Base-by-base conservation (phyloP, 2,113 vertebrate species). In the Paramisgurnus dabryanus region DNA sequence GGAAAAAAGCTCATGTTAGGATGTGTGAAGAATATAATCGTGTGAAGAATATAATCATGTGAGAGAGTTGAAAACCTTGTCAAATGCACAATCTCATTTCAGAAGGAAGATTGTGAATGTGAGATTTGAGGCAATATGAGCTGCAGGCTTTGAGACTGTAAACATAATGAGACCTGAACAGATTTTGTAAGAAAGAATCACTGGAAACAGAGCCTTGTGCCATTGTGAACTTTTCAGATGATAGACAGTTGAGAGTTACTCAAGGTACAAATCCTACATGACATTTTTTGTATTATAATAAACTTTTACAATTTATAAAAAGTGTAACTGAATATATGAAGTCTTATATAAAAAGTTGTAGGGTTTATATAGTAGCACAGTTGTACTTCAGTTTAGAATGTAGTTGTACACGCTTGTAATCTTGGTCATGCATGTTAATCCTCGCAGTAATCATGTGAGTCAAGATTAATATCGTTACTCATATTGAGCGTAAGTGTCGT, bases 101-200 rank as follows among this genome's bases (percentile, higher is more conserved):
- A 45, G 53, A 69, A 60, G 50, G 69, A 49, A 47, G 50, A 73
- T 55, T 71, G 65, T n/a, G 57, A 79, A 55, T 45, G 27, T 57
- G 78, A 68, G 66, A 80, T 78, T 83, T 70, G 60, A 61, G 80
- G 81, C 69, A 65, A 77, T 69, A 49, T 67, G 78, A 81, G 75
- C 60, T 43, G 49, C 53, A 64, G 63, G 77, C 61, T 84, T 79
- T 83, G 80, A 72, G 45, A 81, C 75, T 60, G 71, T 76, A 58
- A 66, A 78, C 73, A 84, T 78, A 82, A 86, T 79, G 78, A 68
- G 60, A 45, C 80, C n/a, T 81, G 76, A 85, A 83, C 79, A 43
- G 57, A 83, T 18, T 53, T 60, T 81, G 78, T 77, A 85, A 80
- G 49, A 55, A 82, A 81, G 55, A 63, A 77, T 27, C 17, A n/a